phyloP scores from a whole-genome alignment of 1,140 invertebrate genomes.

The Phocides pigmalion region DNA sequence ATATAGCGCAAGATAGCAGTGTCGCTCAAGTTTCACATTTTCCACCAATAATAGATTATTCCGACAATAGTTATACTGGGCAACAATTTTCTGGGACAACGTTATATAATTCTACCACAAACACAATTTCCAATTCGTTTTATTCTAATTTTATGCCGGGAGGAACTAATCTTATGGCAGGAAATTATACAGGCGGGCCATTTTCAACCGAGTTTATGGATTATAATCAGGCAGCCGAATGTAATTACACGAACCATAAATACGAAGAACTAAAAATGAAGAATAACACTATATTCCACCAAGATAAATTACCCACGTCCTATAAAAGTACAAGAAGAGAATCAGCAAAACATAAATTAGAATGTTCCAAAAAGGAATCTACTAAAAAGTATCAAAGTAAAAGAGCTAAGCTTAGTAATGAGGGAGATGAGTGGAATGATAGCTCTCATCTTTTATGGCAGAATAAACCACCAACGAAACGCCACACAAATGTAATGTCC shows the following conservation, averaged over 20 bases:
- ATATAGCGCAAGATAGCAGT: conserved; percentile 59
- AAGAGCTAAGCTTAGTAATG: conserved; percentile 62
- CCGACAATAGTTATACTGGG: conserved; percentile 67
- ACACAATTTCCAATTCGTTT: conserved; percentile 78
- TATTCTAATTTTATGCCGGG: conserved; percentile 77
- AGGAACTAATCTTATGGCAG: conserved; percentile 66
- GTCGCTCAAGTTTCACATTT: conserved; percentile 79
- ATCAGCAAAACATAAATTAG: conserved; percentile 73
- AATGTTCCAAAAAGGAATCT: conserved; percentile 76
- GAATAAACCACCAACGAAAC: conserved; percentile 63
- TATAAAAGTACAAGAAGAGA: conserved; percentile 70
- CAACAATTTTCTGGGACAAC: conserved; percentile 75
- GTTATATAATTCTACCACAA: conserved; percentile 74
- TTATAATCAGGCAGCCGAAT: conserved; percentile 72
- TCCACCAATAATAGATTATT: conserved; percentile 73
- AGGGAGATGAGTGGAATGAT: conserved; percentile 74
- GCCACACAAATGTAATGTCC: conserved; percentile 67
- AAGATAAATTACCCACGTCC: conserved; percentile 61
- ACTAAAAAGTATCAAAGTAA: conserved; percentile 77
- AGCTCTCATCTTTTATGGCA: conserved; percentile 67
- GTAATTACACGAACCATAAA: conserved; percentile 73
- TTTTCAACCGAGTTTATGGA: conserved; percentile 74
- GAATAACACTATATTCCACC: conserved; percentile 58
- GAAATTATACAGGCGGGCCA: conserved; percentile 66
- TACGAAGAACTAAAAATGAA: conserved; percentile 74